A percentile compares a stretch with the other conserved stretches of the same genome.
Evolutionary conservation across 2,113 vertebrate genomes (phyloP).

Genomic region (Boulengerochromis microlepis): DNA sequence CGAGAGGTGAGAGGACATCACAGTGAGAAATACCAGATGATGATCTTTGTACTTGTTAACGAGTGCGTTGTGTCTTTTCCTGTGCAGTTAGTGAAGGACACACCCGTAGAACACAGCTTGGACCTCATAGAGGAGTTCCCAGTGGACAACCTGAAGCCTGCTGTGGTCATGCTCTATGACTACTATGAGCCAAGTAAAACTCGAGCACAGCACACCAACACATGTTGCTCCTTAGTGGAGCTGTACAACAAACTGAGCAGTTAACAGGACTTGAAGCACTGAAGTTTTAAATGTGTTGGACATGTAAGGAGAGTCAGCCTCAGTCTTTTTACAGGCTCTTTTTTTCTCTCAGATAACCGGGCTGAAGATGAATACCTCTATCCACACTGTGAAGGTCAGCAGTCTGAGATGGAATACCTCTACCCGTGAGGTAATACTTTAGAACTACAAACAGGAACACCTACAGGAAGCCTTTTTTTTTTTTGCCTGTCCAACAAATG

Average conservation of each 20-base stretch:
- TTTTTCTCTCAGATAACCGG: neutral
- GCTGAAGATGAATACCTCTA: neutral
- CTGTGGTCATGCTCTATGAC: slow-evolving; percentile 76
- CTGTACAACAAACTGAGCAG: neutral
- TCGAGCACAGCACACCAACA: neutral
- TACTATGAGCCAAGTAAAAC: slow-evolving; percentile 83
- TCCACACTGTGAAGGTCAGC: neutral
- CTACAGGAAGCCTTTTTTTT: neutral
- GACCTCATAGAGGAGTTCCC: slow-evolving; percentile 58
- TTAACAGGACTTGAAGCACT: neutral
- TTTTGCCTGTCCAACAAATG: neutral
- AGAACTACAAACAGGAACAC: neutral
- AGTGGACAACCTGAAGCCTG: slow-evolving; percentile 76
- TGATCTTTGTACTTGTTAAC: neutral
- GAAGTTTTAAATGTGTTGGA: neutral
- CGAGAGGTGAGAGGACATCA: slow-evolving; percentile 31
- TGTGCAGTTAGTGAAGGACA: slow-evolving; percentile 24
- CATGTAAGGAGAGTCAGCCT: neutral
- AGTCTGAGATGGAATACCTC: neutral
- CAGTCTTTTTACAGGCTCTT: neutral
- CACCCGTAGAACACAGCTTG: slow-evolving; percentile 35
- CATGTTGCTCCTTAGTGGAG: neutral
- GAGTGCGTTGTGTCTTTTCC: neutral
- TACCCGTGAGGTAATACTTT: neutral
- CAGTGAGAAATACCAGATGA: neutral